Conservation (phyloP, 2,113 vertebrate genomes). For the Ochotona curzoniae region DNA sequence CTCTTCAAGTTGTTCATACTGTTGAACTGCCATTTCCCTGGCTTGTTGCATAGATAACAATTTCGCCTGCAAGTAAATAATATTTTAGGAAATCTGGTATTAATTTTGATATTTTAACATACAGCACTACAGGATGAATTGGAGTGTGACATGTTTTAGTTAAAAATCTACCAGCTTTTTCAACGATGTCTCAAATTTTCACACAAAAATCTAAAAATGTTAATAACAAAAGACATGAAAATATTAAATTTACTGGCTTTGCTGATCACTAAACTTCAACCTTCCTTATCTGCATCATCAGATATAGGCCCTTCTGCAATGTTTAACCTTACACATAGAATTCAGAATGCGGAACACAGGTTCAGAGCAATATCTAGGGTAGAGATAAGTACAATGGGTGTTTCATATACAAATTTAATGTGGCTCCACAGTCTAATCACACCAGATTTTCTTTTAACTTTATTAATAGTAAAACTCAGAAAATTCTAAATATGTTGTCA, state of each 20-base stretch:
- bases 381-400: constrained; percentile 74
- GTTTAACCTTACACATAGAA: constrained; percentile 80
- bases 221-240: constrained; percentile 31
- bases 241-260: constrained; percentile 44
- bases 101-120: constrained; percentile 30
- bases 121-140: constrained; percentile 13
- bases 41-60: constrained; percentile 86
- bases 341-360: constrained; percentile 72
- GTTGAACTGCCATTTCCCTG: constrained; percentile 86
- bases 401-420: constrained; percentile 74
- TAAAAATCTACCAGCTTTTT: constrained; percentile 47
- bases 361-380: constrained; percentile 62
- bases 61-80: constrained; percentile 84
- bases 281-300: constrained; percentile 75
- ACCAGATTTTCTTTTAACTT: constrained; percentile 82
- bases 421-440: constrained; percentile 64
- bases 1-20: constrained; percentile 87
- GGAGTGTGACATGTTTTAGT: constrained; percentile 1
- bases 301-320: constrained; percentile 76
- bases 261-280: constrained; percentile 51
- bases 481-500: constrained; percentile 75
- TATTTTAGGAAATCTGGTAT: constrained; percentile 61
- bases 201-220: constrained; percentile 24
- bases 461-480: constrained; percentile 78
- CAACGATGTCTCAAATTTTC: not conserved